Percentiles rank a stretch among this genome's conserved stretches.
Conservation (phyloP, 1,140 invertebrate species). For the Ostrea edulis region DNA sequence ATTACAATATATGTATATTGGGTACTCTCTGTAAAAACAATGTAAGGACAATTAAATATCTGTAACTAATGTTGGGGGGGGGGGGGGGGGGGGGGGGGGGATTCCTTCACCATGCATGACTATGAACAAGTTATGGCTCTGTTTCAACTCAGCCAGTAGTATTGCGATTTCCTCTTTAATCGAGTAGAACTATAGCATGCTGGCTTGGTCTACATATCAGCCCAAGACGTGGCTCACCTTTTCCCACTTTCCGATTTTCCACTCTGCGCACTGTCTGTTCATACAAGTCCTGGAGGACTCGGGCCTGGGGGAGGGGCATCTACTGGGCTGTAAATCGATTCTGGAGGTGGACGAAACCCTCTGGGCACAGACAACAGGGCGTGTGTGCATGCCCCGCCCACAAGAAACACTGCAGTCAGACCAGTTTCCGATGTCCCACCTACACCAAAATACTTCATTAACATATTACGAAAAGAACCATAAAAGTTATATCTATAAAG, state of each 20-base stretch:
- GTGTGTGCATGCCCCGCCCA: conserved; percentile 80
- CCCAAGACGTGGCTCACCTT: conserved; percentile 74
- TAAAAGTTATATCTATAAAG: neutral
- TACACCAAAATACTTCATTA: conserved; percentile 56
- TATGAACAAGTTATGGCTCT: no score
- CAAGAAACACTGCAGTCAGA: conserved; percentile 80
- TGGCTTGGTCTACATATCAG: no score
- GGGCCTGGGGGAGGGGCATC: conserved; percentile 79
- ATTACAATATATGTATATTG: no score
- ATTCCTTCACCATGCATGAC: no score
- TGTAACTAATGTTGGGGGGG: no score
- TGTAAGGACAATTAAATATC: no score
- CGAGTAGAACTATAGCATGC: no score
- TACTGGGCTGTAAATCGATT: conserved; percentile 56
- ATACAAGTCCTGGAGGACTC: conserved; percentile 83
- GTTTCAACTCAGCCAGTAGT: no score
- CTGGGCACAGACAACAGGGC: conserved; percentile 78
- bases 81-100: no score
- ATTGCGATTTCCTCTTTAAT: no score
- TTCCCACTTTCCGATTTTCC: conserved; percentile 86
- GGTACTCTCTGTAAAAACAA: no score
- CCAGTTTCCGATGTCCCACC: conserved; percentile 75
- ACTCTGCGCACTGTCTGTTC: conserved; percentile 84
- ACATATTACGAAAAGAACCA: neutral
- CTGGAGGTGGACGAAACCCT: conserved; percentile 59